Conservation (phyloP, 2,113 vertebrate species). For the Misgurnus mizolepis region DNA sequence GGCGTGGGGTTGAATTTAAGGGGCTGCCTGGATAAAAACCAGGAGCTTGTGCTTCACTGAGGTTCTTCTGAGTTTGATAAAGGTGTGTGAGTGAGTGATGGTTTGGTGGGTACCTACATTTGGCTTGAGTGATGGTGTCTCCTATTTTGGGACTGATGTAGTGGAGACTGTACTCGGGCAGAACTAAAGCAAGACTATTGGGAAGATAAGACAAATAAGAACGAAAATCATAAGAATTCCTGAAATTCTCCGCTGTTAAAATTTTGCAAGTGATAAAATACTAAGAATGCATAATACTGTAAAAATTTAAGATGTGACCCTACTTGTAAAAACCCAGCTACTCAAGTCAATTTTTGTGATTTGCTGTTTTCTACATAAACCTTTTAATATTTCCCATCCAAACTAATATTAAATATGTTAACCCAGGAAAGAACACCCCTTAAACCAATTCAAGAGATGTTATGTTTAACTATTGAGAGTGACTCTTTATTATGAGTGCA, state of each 20-base stretch:
- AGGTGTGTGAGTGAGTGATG: background rate
- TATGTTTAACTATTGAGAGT: too few relatives aligned
- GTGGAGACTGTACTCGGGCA: conserved; percentile 70
- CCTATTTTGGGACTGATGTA: conserved; percentile 70
- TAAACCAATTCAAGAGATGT: too few relatives aligned
- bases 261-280: too few relatives aligned
- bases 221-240: background rate
- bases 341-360: too few relatives aligned
- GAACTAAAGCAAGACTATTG: conserved; percentile 71
- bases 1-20: background rate
- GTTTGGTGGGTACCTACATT: conserved; percentile 66
- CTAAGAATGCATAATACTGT: too few relatives aligned
- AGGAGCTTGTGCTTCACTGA: background rate
- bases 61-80: conserved; percentile 20
- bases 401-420: too few relatives aligned
- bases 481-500: too few relatives aligned
- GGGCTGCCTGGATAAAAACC: conserved; percentile 26
- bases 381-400: too few relatives aligned
- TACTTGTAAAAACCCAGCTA: too few relatives aligned
- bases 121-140: conserved; percentile 76
- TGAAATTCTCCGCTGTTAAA: background rate
- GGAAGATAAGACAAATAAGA: conserved; percentile 19
- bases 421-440: too few relatives aligned
- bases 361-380: too few relatives aligned
- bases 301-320: too few relatives aligned